Percentiles rank a stretch among this genome's conserved stretches.
Conservation (phyloP, 2,888 invertebrate species). For the Morpho helenor region DNA sequence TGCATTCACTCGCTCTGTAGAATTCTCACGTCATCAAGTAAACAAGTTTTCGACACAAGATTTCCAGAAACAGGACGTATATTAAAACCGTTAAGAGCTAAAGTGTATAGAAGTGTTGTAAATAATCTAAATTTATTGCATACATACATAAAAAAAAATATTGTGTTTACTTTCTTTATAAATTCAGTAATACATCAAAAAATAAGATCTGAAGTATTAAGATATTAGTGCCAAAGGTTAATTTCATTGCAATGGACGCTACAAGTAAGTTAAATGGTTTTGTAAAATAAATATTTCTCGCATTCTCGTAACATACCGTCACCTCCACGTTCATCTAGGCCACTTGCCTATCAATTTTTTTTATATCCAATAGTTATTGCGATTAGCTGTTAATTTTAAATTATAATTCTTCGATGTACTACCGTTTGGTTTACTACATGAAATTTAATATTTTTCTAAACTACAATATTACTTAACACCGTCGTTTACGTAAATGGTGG, state of each 20-base stretch:
- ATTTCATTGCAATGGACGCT: slow-evolving; percentile 72
- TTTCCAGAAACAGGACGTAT: background rate
- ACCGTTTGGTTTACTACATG: too few species aligned
- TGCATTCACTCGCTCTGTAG: slow-evolving; percentile 60
- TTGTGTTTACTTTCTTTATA: background rate
- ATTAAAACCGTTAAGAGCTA: background rate
- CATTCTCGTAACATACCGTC: background rate
- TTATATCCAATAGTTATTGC: too few species aligned
- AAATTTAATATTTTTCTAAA: too few species aligned
- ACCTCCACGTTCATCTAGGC: too few species aligned
- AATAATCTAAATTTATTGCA: too few species aligned
- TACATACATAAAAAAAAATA: background rate
- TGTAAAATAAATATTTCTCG: background rate
- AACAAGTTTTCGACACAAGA: slow-evolving; percentile 35
- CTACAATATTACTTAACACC: too few species aligned
- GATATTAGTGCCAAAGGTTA: slow-evolving; percentile 56
- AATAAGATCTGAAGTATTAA: slow-evolving; percentile 15
- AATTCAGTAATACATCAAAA: too few species aligned
- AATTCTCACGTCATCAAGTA: slow-evolving; percentile 50
- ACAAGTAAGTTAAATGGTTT: slow-evolving; percentile 60
- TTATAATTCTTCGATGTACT: too few species aligned
- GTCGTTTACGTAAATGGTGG: slow-evolving; percentile 9
- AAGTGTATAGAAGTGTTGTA: slow-evolving; percentile 1
- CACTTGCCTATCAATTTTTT: too few species aligned
- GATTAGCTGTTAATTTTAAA: too few species aligned